Percentiles rank a stretch among this genome's conserved stretches.
These are phyloP conservation scores for Drosophila tropicalis DNA, from an alignment of 1,140 invertebrate species.

Conservation along the genomic window DNA sequence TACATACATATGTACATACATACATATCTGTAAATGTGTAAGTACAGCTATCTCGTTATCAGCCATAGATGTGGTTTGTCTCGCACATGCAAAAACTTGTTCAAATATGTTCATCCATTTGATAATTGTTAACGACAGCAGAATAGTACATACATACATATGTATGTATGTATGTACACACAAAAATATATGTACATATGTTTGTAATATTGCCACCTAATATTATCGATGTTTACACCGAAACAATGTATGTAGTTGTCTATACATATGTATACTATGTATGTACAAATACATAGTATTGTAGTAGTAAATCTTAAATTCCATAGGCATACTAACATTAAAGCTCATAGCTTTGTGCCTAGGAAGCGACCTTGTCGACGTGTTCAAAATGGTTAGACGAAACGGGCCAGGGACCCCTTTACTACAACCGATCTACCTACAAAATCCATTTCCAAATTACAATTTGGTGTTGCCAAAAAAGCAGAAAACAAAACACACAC, in stretches of 20 bases:
- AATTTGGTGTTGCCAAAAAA: conserved; percentile 32
- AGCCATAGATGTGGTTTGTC: conserved; percentile 22
- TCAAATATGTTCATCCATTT: conserved; percentile 30
- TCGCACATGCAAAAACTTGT: conserved; percentile 36
- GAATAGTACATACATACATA: conserved; percentile 28
- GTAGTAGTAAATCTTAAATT: too few species aligned
- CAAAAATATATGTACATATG: too few species aligned
- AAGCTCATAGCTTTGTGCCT: not conserved
- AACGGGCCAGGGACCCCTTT: conserved; percentile 37
- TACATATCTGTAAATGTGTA: not conserved
- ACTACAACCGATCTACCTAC: conserved; percentile 19
- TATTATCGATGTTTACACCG: not conserved
- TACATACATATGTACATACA: too few species aligned
- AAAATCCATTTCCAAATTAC: conserved; percentile 23
- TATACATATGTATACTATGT: not conserved
- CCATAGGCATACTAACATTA: conserved; percentile 7
- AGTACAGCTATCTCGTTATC: conserved; percentile 40
- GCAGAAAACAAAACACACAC: not conserved
- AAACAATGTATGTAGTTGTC: conserved; percentile 1
- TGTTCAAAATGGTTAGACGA: conserved; percentile 43
- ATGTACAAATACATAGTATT: not conserved
- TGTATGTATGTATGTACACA: not conserved
- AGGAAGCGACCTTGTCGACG: conserved; percentile 37
- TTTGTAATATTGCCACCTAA: not conserved
- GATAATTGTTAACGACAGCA: conserved; percentile 39